Evolutionary conservation across 1,140 invertebrate genomes (phyloP), one percentile per base, ranked within the genome.

Genomic region (Drosophila ambigua): DNA sequence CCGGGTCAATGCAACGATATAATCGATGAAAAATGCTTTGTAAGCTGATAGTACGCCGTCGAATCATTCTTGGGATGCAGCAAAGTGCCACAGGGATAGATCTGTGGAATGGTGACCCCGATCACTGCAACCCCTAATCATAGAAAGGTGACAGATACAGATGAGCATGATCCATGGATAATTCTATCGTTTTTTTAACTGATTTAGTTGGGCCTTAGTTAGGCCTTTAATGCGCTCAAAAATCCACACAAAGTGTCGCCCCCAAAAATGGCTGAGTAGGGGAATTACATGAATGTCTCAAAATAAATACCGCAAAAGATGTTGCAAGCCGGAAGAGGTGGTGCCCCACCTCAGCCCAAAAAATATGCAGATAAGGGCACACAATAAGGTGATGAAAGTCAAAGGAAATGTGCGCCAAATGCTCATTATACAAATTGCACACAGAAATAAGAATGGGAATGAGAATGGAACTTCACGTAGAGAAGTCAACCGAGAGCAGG

Each of bases 381-480:
- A 83, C 79, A 79, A 83, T 60, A 68, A 87, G 83, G 83, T 87
- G 83, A 64, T 88, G 83, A 88, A 88, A 87, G 83, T 87, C 83
- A 87, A 87, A 82, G 59, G 72, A 65, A 72, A 41, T 66, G 68
- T 72, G 81, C 58, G 80, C 59, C 68, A 72, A 87, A 69, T 72
- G 78, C 66, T 87, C 83, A 87, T 87, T 87, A 87, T 87, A 87
- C 83, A 87, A 87, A 87, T 87, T 87, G 83, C 83, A 67, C 72
- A 57, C 20, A 54, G 31, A 72, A 72, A 57, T 57, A 44, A 44
- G 53, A 58, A 80, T 49, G 58, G 46, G 48, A 62, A 49, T 3
- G 68, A 8, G 28, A 51, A 51, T 8, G 41, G 20, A 45, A 72
- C 41, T 35, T 44, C 66, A 69, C 11, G 11, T 1, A 13, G 49